These are phyloP conservation scores for Spilarctia lutea DNA, from an alignment of 2,888 invertebrate genomes.

Conservation along the genomic window DNA sequence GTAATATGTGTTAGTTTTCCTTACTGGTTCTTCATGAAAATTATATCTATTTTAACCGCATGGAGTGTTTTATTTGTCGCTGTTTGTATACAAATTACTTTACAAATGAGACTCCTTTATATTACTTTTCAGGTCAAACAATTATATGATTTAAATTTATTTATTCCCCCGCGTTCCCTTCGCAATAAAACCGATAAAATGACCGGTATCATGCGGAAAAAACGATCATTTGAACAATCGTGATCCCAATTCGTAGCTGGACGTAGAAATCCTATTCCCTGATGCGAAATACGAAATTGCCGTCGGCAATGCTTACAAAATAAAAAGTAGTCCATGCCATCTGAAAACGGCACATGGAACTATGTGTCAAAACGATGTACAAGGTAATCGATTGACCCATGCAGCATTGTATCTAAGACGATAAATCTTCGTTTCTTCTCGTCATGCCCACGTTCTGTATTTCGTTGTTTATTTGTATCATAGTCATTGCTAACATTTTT, in stretches of 20 bases:
- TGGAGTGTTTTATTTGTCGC: no score
- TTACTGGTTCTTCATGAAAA: neutral
- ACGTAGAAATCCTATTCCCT: conserved; percentile 48
- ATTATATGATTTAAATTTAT: conserved; percentile 11
- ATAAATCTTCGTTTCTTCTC: conserved; percentile 63
- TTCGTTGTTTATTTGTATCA: neutral
- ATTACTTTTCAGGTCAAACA: neutral
- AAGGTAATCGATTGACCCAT: conserved; percentile 64
- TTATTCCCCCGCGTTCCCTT: conserved; percentile 3
- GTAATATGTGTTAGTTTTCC: neutral
- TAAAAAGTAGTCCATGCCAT: conserved; percentile 59
- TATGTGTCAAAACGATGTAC: conserved; percentile 65
- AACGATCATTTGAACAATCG: conserved; percentile 55
- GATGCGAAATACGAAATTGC: conserved; percentile 56
- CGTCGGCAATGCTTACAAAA: conserved; percentile 51
- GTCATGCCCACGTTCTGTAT: conserved; percentile 20
- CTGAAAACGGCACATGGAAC: conserved; percentile 64
- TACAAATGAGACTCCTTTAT: no score
- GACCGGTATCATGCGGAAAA: conserved; percentile 38
- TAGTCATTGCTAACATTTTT: neutral
- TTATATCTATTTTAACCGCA: no score
- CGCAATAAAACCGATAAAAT: conserved; percentile 21
- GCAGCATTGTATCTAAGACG: conserved; percentile 52
- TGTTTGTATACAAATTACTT: no score
- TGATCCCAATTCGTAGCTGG: conserved; percentile 50